These are phyloP conservation scores for Rhorus exstirpatorius DNA, from an alignment of 2,888 invertebrate species.

Conservation along the genomic window DNA sequence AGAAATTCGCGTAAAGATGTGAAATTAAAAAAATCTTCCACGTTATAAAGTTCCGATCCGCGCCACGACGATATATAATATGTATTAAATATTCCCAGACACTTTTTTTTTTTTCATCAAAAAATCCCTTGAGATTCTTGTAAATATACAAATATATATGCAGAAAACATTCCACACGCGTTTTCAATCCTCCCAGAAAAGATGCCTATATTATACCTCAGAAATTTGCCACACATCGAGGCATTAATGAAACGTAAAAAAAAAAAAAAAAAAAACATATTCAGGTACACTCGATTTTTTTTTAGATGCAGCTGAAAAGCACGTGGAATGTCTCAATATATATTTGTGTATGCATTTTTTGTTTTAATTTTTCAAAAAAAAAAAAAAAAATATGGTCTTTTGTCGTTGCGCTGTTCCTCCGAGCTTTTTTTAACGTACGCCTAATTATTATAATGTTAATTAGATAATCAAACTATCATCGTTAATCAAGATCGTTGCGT, in stretches of 20 bases:
- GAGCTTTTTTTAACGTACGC: constrained; percentile 71
- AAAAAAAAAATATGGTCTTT: constrained; percentile 35
- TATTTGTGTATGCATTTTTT: constrained; percentile 11
- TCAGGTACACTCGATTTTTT: too few relatives aligned
- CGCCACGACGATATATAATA: constrained; percentile 64
- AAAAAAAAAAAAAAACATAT: too few relatives aligned
- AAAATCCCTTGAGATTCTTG: too few relatives aligned
- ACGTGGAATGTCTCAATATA: not conserved
- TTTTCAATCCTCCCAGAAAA: too few relatives aligned
- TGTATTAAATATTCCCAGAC: constrained; percentile 46
- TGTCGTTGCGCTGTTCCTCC: constrained; percentile 68
- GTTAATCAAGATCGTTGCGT: constrained; percentile 62
- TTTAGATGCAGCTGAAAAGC: too few relatives aligned
- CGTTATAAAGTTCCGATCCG: constrained; percentile 66
- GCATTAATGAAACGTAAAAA: too few relatives aligned
- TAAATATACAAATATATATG: constrained; percentile 28
- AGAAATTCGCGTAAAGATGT: constrained; percentile 44
- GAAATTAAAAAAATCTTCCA: constrained; percentile 56
- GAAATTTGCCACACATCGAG: too few relatives aligned
- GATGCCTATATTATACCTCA: too few relatives aligned
- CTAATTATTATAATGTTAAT: constrained; percentile 68
- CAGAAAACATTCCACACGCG: too few relatives aligned
- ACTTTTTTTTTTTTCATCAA: constrained; percentile 33
- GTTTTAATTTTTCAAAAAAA: constrained; percentile 14
- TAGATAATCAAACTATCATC: constrained; percentile 69